These are phyloP conservation scores for Physella acuta DNA, from an alignment of 1,140 invertebrate genomes.

Conservation along the genomic window DNA sequence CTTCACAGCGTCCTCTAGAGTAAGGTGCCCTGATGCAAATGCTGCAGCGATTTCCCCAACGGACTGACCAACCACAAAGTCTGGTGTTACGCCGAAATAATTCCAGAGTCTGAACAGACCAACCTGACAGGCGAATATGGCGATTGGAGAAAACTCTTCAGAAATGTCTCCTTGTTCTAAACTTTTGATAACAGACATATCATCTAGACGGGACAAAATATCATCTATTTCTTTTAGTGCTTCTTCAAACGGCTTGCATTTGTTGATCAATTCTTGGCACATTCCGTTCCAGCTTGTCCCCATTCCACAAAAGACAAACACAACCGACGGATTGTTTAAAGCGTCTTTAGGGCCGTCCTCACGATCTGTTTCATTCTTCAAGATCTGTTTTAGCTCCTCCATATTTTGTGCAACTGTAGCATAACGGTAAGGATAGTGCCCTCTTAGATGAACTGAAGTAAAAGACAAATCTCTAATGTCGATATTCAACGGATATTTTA, in stretches of 20 bases:
- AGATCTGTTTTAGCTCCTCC: conserved; percentile 13
- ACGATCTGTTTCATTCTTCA: neutral
- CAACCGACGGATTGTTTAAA: conserved; percentile 16
- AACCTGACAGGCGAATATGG: conserved; percentile 48
- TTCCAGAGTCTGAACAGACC: conserved; percentile 37
- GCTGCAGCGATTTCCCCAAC: conserved; percentile 49
- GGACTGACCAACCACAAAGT: conserved; percentile 43
- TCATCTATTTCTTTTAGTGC: conserved; percentile 35
- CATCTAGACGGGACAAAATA: conserved; percentile 24
- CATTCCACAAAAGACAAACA: conserved; percentile 46
- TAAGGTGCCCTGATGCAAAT: conserved; percentile 32
- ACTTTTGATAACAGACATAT: conserved; percentile 31
- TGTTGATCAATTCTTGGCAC: conserved; percentile 32
- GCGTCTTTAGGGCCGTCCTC: neutral
- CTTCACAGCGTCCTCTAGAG: conserved; percentile 39
- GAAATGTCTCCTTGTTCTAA: conserved; percentile 25
- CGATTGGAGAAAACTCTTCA: conserved; percentile 36
- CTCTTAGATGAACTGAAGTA: conserved; percentile 33
- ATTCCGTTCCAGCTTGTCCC: conserved; percentile 41
- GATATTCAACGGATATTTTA: neutral
- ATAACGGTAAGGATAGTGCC: conserved; percentile 27
- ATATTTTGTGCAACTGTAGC: conserved; percentile 24
- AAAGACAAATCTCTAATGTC: conserved; percentile 30
- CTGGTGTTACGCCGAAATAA: conserved; percentile 34
- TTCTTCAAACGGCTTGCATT: conserved; percentile 24